Evolutionary conservation across 2,113 vertebrate genomes (phyloP).

Genomic region (Malurus alboscapulatus): DNA sequence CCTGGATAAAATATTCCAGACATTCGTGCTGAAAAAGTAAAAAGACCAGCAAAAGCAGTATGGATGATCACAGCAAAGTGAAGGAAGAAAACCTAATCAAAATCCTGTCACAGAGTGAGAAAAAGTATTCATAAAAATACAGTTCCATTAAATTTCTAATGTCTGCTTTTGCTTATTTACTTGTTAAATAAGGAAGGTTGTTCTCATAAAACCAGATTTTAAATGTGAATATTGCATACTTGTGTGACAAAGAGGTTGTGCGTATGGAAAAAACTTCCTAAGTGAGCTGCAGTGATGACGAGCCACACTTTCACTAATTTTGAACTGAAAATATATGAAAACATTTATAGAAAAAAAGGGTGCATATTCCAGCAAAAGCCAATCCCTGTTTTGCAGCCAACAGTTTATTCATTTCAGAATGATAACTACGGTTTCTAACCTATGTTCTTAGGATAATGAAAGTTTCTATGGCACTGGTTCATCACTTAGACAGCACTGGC

Average conservation of each 20-base stretch:
- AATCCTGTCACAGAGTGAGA: conserved; percentile 10
- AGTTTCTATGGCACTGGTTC: not conserved
- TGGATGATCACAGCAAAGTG: not conserved
- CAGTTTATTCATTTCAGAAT: not conserved
- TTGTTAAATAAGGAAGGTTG: not conserved
- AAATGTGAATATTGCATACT: not conserved
- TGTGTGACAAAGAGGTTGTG: not conserved
- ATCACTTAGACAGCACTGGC: not conserved
- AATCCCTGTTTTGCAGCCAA: not conserved
- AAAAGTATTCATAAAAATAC: conserved; percentile 29
- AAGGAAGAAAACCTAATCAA: conserved; percentile 32
- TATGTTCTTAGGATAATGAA: not conserved
- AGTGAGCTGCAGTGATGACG: not conserved
- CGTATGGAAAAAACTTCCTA: not conserved
- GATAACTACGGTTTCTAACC: not conserved
- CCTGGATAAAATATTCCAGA: conserved; percentile 21
- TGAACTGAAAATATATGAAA: not conserved
- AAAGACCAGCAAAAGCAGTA: not conserved
- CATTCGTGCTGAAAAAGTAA: not conserved
- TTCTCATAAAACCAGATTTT: conserved; percentile 23
- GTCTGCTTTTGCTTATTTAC: conserved; percentile 34
- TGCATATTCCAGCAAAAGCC: not conserved
- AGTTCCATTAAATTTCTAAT: conserved; percentile 39
- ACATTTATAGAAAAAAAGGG: not conserved
- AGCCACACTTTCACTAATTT: not conserved